Evolutionary conservation across 2,888 invertebrate species (phyloP).

Genomic region (Venusia cambrica): DNA sequence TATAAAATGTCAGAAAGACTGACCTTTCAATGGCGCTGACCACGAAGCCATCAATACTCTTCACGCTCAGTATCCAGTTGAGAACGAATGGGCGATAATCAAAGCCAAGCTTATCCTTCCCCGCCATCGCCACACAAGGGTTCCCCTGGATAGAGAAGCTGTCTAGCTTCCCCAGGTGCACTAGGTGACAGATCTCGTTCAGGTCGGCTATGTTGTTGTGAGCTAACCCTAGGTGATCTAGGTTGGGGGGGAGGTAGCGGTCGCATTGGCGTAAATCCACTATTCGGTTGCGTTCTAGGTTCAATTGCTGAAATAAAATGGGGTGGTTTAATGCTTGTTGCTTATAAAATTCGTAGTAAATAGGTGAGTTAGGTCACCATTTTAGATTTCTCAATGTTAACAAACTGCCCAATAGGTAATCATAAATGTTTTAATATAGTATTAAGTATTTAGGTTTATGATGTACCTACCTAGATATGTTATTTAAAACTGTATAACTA

Average conservation of each 20-base stretch:
- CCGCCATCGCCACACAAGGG: conserved; percentile 91
- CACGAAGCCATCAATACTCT: conserved; percentile 92
- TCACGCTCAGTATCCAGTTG: conserved; percentile 95
- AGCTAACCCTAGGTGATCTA: conserved; percentile 88
- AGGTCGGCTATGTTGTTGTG: conserved; percentile 92
- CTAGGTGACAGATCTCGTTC: conserved; percentile 91
- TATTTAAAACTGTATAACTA: too few relatives aligned
- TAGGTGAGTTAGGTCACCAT: too few relatives aligned
- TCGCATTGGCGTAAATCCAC: conserved; percentile 91
- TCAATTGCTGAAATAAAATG: conserved; percentile 85
- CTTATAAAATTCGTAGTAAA: too few relatives aligned
- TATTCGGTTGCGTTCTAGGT: conserved; percentile 92
- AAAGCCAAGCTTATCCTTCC: conserved; percentile 89
- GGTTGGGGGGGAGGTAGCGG: conserved; percentile 87
- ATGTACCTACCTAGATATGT: too few relatives aligned
- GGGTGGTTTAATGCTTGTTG: too few relatives aligned
- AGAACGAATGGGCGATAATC: conserved; percentile 96
- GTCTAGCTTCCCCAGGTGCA: conserved; percentile 87
- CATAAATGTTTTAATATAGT: too few relatives aligned
- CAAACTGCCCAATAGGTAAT: too few relatives aligned
- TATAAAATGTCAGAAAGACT: too few relatives aligned
- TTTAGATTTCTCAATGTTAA: too few relatives aligned
- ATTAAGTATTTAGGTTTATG: too few relatives aligned
- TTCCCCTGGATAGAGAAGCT: conserved; percentile 93
- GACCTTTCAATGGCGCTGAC: conserved; percentile 96